Conservation (phyloP, 2,797 vertebrate genomes). For the Ptychadena robeensis region DNA sequence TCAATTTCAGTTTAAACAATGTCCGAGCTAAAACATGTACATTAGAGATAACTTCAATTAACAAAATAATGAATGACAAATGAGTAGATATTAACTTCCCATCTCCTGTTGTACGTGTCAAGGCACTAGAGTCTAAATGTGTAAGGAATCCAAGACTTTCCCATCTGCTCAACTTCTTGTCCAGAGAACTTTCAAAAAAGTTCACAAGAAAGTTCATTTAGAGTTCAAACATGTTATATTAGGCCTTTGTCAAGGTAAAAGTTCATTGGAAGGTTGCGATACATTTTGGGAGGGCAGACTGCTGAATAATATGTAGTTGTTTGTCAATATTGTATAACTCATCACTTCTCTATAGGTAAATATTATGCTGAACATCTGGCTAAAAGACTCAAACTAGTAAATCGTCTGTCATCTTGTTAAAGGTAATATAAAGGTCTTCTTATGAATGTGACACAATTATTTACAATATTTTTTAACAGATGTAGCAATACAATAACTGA, state of each 20-base stretch:
- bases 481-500: not conserved
- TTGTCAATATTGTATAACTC: slow-evolving; percentile 35
- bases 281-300: slow-evolving; percentile 49
- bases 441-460: not conserved
- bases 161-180: slow-evolving; percentile 83
- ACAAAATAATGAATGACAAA: slow-evolving; percentile 63
- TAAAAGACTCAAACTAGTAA: not conserved
- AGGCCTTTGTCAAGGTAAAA: slow-evolving; percentile 79
- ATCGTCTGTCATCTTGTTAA: not conserved
- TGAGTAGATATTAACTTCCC: slow-evolving; percentile 67
- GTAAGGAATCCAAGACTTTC: slow-evolving; percentile 77
- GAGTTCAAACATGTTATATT: slow-evolving; percentile 86
- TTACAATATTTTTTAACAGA: not conserved
- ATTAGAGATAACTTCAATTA: slow-evolving; percentile 29
- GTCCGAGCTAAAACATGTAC: not conserved
- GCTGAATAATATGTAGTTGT: slow-evolving; percentile 48
- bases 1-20: slow-evolving; percentile 22
- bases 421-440: not conserved
- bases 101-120: slow-evolving; percentile 69
- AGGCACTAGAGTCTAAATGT: slow-evolving; percentile 72
- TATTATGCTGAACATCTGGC: slow-evolving; percentile 35
- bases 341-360: slow-evolving; percentile 31
- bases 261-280: slow-evolving; percentile 84
- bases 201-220: slow-evolving; percentile 83
- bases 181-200: slow-evolving; percentile 72